Evolutionary conservation across 2,113 vertebrate genomes (phyloP).

Genomic region (Colossoma macropomum): DNA sequence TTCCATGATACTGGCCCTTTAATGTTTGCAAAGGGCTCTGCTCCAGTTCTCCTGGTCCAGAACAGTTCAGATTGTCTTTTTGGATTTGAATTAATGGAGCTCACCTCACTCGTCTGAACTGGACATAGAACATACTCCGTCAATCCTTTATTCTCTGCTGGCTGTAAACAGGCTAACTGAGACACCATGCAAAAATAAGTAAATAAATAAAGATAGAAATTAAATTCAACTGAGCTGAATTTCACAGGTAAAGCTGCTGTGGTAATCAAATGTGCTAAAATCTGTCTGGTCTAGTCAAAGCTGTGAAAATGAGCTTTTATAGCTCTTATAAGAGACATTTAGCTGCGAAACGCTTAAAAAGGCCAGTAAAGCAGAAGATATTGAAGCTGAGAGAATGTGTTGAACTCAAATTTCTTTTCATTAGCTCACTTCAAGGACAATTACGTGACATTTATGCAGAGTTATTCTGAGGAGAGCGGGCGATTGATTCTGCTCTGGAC

Average conservation of each 20-base stretch:
- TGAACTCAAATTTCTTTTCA: neutral
- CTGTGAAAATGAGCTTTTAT: neutral
- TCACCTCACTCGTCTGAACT: too few species aligned
- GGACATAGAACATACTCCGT: too few species aligned
- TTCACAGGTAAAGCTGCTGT: neutral
- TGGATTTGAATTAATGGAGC: too few species aligned
- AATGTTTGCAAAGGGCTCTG: too few species aligned
- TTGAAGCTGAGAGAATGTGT: neutral
- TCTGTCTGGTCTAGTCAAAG: neutral
- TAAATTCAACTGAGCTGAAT: neutral
- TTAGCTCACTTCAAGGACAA: slow-evolving; percentile 34
- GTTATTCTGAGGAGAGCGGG: neutral
- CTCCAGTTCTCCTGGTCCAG: too few species aligned
- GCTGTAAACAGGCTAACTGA: too few species aligned
- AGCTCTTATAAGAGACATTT: neutral
- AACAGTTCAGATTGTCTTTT: too few species aligned
- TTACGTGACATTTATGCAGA: slow-evolving; percentile 27
- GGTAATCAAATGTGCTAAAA: neutral
- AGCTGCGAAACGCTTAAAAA: neutral
- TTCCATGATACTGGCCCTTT: too few species aligned
- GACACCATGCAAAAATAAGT: too few species aligned
- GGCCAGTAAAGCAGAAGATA: neutral
- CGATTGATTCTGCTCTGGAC: neutral
- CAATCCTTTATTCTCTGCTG: too few species aligned
- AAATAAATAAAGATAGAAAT: too few species aligned